A percentile compares a stretch with the other conserved stretches of the same genome.
Evolutionary conservation across 2,797 vertebrate species (phyloP).

Genomic region (Epinephelus malabaricus): DNA sequence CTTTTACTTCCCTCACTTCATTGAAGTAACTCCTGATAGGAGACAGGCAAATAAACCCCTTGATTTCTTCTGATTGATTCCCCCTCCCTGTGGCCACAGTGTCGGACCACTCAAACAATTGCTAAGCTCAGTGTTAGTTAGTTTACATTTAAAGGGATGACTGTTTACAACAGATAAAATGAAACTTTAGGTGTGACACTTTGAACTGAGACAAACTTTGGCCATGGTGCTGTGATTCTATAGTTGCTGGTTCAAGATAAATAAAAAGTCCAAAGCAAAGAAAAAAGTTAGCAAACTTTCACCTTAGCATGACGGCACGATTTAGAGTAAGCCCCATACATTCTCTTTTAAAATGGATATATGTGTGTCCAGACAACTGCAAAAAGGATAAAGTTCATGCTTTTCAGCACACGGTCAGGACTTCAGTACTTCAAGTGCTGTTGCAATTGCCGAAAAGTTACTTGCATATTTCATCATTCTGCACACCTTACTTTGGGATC

Average conservation of each 20-base stretch:
- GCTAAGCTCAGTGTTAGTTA: not conserved
- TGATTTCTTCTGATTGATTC: not conserved
- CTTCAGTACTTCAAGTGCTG: slow-evolving; percentile 20
- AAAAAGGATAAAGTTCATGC: slow-evolving; percentile 22
- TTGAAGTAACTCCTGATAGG: not conserved
- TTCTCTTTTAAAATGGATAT: slow-evolving; percentile 16
- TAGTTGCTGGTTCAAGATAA: not conserved
- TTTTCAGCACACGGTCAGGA: slow-evolving; percentile 15
- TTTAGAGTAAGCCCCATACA: slow-evolving; percentile 4
- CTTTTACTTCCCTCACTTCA: not conserved
- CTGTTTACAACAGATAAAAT: not conserved
- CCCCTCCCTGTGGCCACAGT: not conserved
- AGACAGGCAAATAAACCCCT: not conserved
- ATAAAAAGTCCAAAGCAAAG: not conserved
- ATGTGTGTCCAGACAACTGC: slow-evolving; percentile 15
- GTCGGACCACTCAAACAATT: not conserved
- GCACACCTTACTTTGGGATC: slow-evolving; percentile 18
- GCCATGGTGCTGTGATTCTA: no score
- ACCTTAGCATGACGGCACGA: slow-evolving; percentile 23
- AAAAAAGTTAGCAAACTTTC: slow-evolving; percentile 22
- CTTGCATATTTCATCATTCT: slow-evolving; percentile 61
- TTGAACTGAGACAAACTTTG: slow-evolving; percentile 1
- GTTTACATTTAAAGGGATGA: not conserved
- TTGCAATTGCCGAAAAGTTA: slow-evolving; percentile 32
- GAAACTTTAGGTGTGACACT: not conserved